Evolutionary conservation across 2,113 vertebrate species (phyloP).

Genomic region (Hyaena hyaena): DNA sequence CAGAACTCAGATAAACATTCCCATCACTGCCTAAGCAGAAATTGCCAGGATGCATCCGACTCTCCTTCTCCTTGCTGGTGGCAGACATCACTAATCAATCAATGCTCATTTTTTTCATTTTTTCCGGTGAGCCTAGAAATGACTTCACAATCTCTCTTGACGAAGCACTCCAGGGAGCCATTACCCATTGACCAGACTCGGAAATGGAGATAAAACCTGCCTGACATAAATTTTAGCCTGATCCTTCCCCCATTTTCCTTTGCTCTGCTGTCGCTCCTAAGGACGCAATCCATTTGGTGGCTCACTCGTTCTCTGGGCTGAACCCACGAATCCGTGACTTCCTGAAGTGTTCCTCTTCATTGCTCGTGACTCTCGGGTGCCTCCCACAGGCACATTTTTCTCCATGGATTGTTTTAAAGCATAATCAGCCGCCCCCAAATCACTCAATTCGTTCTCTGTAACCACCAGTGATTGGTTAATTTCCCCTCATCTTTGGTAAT

Average conservation of each 20-base stretch:
- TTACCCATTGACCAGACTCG: conserved; percentile 28
- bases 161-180: not conserved
- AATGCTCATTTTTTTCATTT: not conserved
- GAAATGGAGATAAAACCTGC: conserved; percentile 41
- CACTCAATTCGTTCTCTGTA: not conserved
- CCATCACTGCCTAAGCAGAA: not conserved
- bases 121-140: conserved; percentile 17
- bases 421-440: not conserved
- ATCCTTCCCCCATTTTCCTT: conserved; percentile 22
- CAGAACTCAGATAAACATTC: not conserved
- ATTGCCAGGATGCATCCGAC: not conserved
- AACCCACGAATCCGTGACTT: not conserved
- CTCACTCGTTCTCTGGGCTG: not conserved
- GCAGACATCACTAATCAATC: conserved; percentile 51
- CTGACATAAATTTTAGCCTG: not conserved
- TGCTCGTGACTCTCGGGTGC: not conserved
- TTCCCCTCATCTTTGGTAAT: not conserved
- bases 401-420: conserved; percentile 31
- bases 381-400: not conserved
- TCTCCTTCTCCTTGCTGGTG: not conserved
- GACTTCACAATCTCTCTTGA: conserved; percentile 39
- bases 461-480: not conserved
- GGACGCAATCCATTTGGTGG: not conserved
- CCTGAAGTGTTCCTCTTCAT: not conserved
- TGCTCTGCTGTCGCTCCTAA: not conserved